Evolutionary conservation across 2,888 invertebrate species (phyloP), one percentile per base, ranked within the genome.

Genomic region (Thelaira solivaga): DNA sequence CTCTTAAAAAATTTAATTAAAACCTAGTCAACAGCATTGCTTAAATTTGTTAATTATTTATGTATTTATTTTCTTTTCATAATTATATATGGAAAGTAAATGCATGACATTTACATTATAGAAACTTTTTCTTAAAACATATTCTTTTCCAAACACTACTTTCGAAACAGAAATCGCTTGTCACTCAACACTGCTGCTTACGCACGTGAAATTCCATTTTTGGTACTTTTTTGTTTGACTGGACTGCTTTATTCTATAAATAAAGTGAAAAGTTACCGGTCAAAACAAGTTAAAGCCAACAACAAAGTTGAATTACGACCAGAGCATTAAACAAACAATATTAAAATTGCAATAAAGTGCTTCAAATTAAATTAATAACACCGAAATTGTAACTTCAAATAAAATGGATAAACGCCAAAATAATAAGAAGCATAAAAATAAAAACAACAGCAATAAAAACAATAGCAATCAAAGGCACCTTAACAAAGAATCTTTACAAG

Each of bases 321-420:
- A 22, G 1, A 62, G 22, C 5, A 18, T 10, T 22, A 45, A 67
- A 36, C 4, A 47, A 31, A 41, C 24, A n/a, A 18, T 1, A 57
- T 13, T 5, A 26, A 16, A 20, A 45, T 7, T 34, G 6, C 13
- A 20, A 26, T 18, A 24, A 53, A 45, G 41, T 24, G n/a, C 31
- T 41, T 22, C 8, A n/a, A n/a, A 36, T 5, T 24, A 20, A 26
- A 53, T 2, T 16, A 24, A 24, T 64, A 62, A 53, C 6, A 31
- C 6, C 6, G 6, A 31, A 31, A 34, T n/a, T n/a, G 22, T 7
- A 43, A 43, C 16, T 26, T 11, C 6, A n/a, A 39, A 24, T 22
- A 45, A 49, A 47, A 77, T 80, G 80, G 80, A 80, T 29, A 74
- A 72, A 72, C 77, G 76, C 22, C 80, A 73, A 20, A 80, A 80